Evolutionary conservation across 2,888 invertebrate species (phyloP), one percentile per base, ranked within the genome.

Genomic region (Machimus rusticus): DNA sequence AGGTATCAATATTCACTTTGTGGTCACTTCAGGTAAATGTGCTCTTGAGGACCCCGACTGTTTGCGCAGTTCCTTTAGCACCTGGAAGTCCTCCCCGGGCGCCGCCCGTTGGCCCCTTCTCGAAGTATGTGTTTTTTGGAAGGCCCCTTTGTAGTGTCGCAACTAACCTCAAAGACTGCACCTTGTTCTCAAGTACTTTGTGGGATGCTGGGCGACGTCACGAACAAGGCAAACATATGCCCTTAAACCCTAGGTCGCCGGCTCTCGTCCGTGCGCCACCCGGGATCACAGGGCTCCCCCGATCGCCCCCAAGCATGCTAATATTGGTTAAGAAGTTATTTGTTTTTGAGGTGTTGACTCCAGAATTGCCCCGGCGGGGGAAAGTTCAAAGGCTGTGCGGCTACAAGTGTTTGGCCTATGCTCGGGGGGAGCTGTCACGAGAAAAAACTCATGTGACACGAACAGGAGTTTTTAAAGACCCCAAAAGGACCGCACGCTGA

Each of bases 1-100:
- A 79, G 76, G 88, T 55, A 82, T 88, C 88, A 88, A 88, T 88
- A 88, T 86, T 88, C 88, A 84, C 88, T 77, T 86, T 86, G 86
- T 74, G 88, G 77, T 74, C 39, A 81, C 79, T 86, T 86, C 86
- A 82, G 81, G 86, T 82, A 86, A 51, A 66, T 66, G 66, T 28
- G 28, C 39, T 51, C 43, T 16, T 23, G 46, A 43, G 39, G 79
- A 43, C 46, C 31, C 16, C 39, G 23, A 79, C n/a, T 79, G 46
- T 79, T 79, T 79, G 79, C 79, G 23, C 19, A 43, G 43, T 19
- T 79, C 43, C 28, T 79, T 46, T 66, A 12, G 66, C 66, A 66
- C 23, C 66, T 66, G 23, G 23, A 39, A 34, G 34, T 31, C 5
- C 34, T n/a, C 5, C 9, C 28, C 0, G 78, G 19, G 34, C 34